Evolutionary conservation across 2,888 invertebrate genomes (phyloP).

Genomic region (Hetaerina titia): DNA sequence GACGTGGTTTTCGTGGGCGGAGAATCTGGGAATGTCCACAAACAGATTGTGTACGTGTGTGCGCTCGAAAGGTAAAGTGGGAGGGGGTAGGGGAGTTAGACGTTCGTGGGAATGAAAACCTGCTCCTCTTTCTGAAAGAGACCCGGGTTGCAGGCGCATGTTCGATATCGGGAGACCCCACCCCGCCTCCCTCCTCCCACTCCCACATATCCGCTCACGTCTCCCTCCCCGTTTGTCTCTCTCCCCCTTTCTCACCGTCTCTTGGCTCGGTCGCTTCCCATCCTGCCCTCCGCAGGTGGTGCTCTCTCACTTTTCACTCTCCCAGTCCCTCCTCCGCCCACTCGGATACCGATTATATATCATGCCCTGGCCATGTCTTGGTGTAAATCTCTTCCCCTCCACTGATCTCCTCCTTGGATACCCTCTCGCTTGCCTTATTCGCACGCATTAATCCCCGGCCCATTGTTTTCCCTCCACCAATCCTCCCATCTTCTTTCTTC

Average conservation of each 20-base stretch:
- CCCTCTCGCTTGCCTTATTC: not conserved
- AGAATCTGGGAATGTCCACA: too few relatives aligned
- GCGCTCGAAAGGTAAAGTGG: not conserved
- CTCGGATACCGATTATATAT: not conserved
- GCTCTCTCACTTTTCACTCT: not conserved
- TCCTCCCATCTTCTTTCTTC: not conserved
- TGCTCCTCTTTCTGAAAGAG: not conserved
- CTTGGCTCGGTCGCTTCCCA: constrained; percentile 7
- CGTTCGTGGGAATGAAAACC: constrained; percentile 46
- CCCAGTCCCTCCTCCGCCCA: not conserved
- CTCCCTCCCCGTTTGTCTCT: too few relatives aligned
- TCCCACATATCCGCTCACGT: not conserved
- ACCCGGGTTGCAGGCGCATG: not conserved
- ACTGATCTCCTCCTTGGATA: not conserved
- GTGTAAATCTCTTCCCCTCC: not conserved
- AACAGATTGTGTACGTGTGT: not conserved
- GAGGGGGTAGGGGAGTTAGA: not conserved
- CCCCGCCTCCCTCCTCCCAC: not conserved
- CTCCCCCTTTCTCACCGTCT: not conserved
- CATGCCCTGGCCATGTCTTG: not conserved
- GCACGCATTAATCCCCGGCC: not conserved
- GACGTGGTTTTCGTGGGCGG: not conserved
- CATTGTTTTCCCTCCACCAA: not conserved
- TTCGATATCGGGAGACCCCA: constrained; percentile 25
- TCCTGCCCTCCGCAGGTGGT: not conserved